Conservation (phyloP, 2,797 vertebrate species). For the Siniperca scherzeri region DNA sequence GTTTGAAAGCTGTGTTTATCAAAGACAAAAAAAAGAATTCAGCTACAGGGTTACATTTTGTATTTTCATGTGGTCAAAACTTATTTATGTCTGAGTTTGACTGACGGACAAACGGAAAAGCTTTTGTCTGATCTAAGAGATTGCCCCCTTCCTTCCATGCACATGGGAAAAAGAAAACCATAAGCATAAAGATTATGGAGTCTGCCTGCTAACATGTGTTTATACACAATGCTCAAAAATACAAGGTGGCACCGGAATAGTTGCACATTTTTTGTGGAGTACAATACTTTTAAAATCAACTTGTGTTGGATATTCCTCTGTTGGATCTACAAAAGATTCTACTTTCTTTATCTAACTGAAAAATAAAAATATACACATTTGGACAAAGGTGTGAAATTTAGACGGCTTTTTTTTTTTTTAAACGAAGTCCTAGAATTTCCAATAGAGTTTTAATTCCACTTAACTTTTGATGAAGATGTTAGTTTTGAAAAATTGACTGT, state of each 20-base stretch:
- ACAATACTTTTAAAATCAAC: conserved; percentile 16
- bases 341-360: conserved; percentile 24
- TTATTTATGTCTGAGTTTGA: background rate
- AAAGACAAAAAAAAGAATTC: conserved; percentile 19
- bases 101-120: conserved; percentile 14
- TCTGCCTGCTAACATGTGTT: conserved; percentile 11
- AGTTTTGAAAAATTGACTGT: conserved; percentile 3
- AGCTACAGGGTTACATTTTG: conserved; percentile 19
- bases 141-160: conserved; percentile 2
- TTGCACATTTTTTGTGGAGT: conserved; percentile 17
- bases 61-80: conserved; percentile 17
- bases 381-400: background rate
- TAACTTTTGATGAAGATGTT: conserved; percentile 1
- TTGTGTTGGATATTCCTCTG: conserved; percentile 1
- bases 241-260: background rate
- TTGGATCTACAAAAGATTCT: conserved; percentile 9
- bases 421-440: background rate
- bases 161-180: background rate
- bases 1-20: conserved; percentile 29
- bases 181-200: background rate
- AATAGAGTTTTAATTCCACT: conserved; percentile 3
- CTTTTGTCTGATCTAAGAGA: background rate
- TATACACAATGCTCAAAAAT: conserved; percentile 15
- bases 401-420: background rate
- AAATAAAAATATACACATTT: conserved; percentile 26